Evolutionary conservation across 2,113 vertebrate genomes (phyloP), one percentile per base, ranked within the genome.

Genomic region (Melanostigma gelatinosum): DNA sequence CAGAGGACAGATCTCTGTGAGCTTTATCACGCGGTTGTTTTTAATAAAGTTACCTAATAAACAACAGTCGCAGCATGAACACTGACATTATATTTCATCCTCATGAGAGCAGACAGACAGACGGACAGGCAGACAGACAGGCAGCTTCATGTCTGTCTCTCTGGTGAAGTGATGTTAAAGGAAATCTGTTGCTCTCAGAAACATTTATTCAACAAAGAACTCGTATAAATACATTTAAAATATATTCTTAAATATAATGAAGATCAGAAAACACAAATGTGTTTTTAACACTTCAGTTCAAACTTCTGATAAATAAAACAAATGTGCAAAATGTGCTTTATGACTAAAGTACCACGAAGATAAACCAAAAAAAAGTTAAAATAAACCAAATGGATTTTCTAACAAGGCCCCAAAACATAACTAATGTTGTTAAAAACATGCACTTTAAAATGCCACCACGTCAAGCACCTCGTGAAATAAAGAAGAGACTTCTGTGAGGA

Each of bases 191-290:
- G 29, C 13, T 60, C 38, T 44, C 15, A 20, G 2, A 60, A 10
- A 62, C n/a, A 44, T 72, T 72, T 69, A 87, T 69, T 80, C 24
- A 38, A 73, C 61, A 40, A 55, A 68, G 2, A 24, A 11, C 7
- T 32, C 12, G 22, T 40, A 5, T 44, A 75, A 29, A 73, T 46
- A 44, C 0, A 22, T 13, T 34, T 72, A 0, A 63, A 55, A 80
- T 65, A 63, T 0, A 58, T 8, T 38, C 12, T 79, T 32, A 63
- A 77, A 78, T 61, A 62, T 5, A 55, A 54, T 10, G 3, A 48
- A 52, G 12, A 63, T 52, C 3, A 38, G 44, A 48, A 9, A 57
- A 63, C 3, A 57, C 8, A 38, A 67, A 29, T 61, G 27, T 6
- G 44, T 3, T 50, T 27, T 75, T 10, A 46, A 60, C 32, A 64